phyloP scores from a whole-genome alignment of 1,140 invertebrate genomes.

The Marisa cornuarietis region DNA sequence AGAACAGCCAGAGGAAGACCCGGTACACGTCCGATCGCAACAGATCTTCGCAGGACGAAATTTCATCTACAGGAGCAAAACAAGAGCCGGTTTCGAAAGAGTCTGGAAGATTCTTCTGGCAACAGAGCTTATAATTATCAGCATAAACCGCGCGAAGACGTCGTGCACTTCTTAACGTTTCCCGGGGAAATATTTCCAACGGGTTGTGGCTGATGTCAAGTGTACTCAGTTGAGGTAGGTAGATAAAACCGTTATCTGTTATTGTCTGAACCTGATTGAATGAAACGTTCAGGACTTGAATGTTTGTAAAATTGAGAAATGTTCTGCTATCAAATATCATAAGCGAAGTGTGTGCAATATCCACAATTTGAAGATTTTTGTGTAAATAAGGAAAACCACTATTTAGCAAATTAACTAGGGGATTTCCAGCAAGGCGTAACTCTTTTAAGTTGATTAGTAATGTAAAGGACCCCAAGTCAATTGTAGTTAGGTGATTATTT shows the following conservation, averaged over 20 bases:
- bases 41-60: conserved; percentile 44
- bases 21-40: conserved; percentile 29
- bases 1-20: conserved; percentile 38
- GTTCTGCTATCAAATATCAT: not conserved
- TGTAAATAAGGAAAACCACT: not conserved
- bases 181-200: conserved; percentile 17
- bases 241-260: conserved; percentile 12
- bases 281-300: conserved; percentile 1
- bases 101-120: conserved; percentile 23
- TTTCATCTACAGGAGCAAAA: conserved; percentile 26
- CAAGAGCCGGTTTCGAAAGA: conserved; percentile 2
- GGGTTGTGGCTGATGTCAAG: conserved; percentile 20
- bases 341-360: conserved; percentile 1
- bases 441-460: conserved; percentile 12
- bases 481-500: conserved; percentile 9
- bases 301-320: conserved; percentile 8
- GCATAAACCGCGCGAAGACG: conserved; percentile 19
- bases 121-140: conserved; percentile 39
- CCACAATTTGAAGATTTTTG: not conserved
- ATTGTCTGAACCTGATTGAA: conserved; percentile 1
- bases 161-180: conserved; percentile 17
- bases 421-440: conserved; percentile 19
- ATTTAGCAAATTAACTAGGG: not conserved
- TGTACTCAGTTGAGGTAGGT: not conserved
- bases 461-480: conserved; percentile 7